Conservation (phyloP, 2,888 invertebrate species). For the Limnephilus marmoratus region DNA sequence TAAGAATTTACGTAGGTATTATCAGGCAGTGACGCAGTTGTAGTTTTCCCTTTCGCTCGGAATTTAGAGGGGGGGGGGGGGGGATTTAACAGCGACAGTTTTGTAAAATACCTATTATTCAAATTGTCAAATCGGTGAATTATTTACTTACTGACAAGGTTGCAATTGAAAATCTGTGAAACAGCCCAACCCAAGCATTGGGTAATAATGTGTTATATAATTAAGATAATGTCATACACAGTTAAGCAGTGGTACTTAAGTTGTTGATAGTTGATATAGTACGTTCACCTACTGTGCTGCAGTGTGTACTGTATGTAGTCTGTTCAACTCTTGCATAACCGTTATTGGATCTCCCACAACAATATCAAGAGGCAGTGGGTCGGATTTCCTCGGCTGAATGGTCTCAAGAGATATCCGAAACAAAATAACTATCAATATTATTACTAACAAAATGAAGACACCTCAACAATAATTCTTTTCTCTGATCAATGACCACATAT, state of each 20-base stretch:
- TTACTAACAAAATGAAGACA: not conserved
- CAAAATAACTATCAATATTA: not conserved
- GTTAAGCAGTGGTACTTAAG: not conserved
- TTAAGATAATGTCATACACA: too few species aligned
- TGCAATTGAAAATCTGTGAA: too few species aligned
- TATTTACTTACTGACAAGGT: too few species aligned
- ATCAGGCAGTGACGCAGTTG: too few species aligned
- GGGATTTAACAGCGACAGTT: too few species aligned
- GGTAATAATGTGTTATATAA: too few species aligned
- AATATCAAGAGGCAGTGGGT: constrained; percentile 29
- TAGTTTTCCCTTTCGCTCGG: too few species aligned
- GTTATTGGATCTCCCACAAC: constrained; percentile 16
- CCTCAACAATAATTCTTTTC: not conserved
- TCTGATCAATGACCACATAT: not conserved
- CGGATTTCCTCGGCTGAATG: constrained; percentile 3
- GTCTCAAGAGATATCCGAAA: not conserved
- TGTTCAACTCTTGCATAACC: constrained; percentile 39
- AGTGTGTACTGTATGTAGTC: not conserved
- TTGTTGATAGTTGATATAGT: not conserved
- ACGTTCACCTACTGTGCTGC: constrained; percentile 27
- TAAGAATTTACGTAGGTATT: too few species aligned
- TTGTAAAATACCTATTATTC: too few species aligned
- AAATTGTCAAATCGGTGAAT: too few species aligned
- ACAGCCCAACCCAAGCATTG: too few species aligned
- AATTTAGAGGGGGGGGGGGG: too few species aligned